phyloP scores from a whole-genome alignment of 2,113 vertebrate species.

The Macrotis lagotis region DNA sequence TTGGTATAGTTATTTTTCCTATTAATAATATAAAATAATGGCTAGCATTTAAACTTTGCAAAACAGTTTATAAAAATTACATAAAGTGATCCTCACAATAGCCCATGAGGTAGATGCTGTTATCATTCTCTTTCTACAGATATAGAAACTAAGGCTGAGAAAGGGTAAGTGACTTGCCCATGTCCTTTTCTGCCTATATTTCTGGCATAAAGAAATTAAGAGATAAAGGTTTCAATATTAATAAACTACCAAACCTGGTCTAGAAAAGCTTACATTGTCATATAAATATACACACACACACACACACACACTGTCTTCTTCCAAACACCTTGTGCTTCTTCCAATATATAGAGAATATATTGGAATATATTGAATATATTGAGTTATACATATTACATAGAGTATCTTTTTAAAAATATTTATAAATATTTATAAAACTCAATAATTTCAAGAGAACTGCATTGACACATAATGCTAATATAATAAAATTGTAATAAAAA shows the following conservation, averaged over 20 bases:
- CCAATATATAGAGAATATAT: too few relatives aligned
- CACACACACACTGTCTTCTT: not conserved
- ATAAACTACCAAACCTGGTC: not conserved
- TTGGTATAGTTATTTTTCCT: constrained; percentile 20
- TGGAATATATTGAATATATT: too few relatives aligned
- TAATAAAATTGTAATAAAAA: not conserved
- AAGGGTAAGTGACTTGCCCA: not conserved
- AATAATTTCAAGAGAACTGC: not conserved
- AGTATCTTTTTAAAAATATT: not conserved
- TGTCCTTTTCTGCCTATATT: not conserved
- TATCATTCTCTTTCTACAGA: not conserved
- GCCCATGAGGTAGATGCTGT: not conserved
- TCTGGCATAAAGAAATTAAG: not conserved
- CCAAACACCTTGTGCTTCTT: not conserved
- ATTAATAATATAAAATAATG: constrained; percentile 11
- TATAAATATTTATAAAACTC: not conserved
- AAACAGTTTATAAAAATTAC: not conserved
- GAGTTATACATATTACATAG: not conserved
- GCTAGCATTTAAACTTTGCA: not conserved
- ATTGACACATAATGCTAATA: not conserved
- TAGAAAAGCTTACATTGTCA: not conserved
- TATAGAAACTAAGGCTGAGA: not conserved
- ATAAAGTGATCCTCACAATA: not conserved
- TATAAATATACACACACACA: too few relatives aligned
- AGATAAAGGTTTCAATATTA: not conserved